Evolutionary conservation across 2,113 vertebrate species (phyloP), one percentile per base, ranked within the genome.

Genomic region (Climacteris rufus): DNA sequence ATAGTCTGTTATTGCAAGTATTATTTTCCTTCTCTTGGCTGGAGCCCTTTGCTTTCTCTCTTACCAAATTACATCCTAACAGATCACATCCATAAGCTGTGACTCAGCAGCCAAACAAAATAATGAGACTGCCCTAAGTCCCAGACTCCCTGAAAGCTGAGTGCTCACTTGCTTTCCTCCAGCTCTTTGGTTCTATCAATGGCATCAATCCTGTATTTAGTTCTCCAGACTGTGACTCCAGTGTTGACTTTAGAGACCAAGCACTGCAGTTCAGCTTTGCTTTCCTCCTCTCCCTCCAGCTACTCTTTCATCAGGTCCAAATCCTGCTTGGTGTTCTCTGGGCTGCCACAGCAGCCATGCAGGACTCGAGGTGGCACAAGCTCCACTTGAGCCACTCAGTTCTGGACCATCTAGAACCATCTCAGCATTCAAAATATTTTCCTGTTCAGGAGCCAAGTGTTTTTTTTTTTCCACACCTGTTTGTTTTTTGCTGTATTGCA

Each of bases 161-260:
- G 39, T 7, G 30, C 97, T 97, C 82, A 95, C 98, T 98, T 98
- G 83, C 96, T 98, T 97, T 98, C 97, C 84, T 98, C 97, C 60
- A 98, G 97, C 82, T 98, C 97, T 93, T 98, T 92, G 0, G 97
- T 98, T 94, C 94, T 96, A 68, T 98, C 96, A 83, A 65, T 98
- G 95, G 96, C 97, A 6, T 98, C 97, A 0, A 90, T 98, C 83
- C 97, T 95, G 3, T 97, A 92, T 92, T 98, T 98, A 96, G 82
- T 98, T 94, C 98, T 98, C 97, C 97, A 98, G 49, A 97, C 91
- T 42, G 97, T 98, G 93, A 98, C 93, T 71, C 98, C 95, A 1
- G 93, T 93, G 74, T 94, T 98, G 92, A 98, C 93, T 93, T 98
- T 98, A 95, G 98, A 98, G 87, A 98, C 95, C 5, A 98, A 96